phyloP scores from a whole-genome alignment of 2,797 vertebrate species.

The Syngnathus rostellatus region DNA sequence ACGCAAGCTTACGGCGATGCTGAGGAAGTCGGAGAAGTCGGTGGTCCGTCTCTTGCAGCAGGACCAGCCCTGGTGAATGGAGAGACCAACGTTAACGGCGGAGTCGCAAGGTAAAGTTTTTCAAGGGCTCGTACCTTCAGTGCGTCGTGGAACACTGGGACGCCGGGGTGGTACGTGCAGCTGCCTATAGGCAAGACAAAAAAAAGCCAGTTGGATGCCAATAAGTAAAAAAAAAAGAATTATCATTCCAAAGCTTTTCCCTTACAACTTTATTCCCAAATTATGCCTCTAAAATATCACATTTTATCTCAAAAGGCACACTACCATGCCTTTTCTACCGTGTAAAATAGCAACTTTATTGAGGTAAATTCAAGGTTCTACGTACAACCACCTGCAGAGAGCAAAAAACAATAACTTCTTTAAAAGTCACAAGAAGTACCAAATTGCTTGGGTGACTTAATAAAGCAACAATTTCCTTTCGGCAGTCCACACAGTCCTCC shows the following conservation, averaged over 20 bases:
- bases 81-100: conserved; percentile 9
- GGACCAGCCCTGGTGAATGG: conserved; percentile 83
- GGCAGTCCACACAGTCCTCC: conserved; percentile 9
- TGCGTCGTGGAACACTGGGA: conserved; percentile 96
- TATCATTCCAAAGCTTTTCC: background rate
- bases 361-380: conserved; percentile 66
- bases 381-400: conserved; percentile 74
- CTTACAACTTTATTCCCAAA: background rate
- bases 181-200: conserved; percentile 62
- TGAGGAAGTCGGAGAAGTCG: conserved; percentile 97
- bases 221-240: too few species aligned
- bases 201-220: background rate
- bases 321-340: background rate
- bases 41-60: conserved; percentile 97
- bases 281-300: background rate
- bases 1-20: conserved; percentile 79
- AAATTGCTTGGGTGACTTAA: conserved; percentile 4
- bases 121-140: conserved; percentile 75
- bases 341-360: background rate
- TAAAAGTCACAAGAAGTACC: conserved; percentile 1
- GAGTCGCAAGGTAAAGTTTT: conserved; percentile 2
- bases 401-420: background rate
- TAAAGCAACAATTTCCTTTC: conserved; percentile 5
- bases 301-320: too few species aligned
- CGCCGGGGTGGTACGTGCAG: conserved; percentile 90